Conservation (phyloP, 2,888 invertebrate species). For the Tryphoninae sp. region DNA sequence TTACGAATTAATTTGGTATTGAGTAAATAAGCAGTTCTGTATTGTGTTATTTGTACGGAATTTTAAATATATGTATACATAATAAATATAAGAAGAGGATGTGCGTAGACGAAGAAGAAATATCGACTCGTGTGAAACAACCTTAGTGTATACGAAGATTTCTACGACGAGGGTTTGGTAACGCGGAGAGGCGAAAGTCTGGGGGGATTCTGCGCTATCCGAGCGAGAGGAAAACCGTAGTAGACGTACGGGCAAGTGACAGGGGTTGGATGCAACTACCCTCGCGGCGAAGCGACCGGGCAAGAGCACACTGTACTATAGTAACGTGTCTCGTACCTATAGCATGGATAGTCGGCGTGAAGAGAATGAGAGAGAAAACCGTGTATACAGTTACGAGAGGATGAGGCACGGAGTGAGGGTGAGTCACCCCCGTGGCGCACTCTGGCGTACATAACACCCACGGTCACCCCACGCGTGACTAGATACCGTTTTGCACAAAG, state of each 20-base stretch:
- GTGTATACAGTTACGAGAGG: slow-evolving; percentile 45
- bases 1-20: too few species aligned
- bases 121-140: slow-evolving; percentile 56
- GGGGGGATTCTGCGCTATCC: slow-evolving; percentile 46
- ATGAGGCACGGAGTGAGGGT: slow-evolving; percentile 72
- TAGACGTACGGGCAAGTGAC: slow-evolving; percentile 73
- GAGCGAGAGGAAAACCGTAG: slow-evolving; percentile 59
- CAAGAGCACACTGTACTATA: slow-evolving; percentile 41
- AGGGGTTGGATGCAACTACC: slow-evolving; percentile 74
- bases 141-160: slow-evolving; percentile 54
- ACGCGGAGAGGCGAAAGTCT: slow-evolving; percentile 53
- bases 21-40: too few species aligned
- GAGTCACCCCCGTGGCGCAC: slow-evolving; percentile 79
- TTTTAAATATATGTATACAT: not conserved
- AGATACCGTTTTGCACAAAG: slow-evolving; percentile 79
- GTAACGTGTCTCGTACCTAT: not conserved
- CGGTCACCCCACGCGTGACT: slow-evolving; percentile 79
- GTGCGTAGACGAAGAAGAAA: slow-evolving; percentile 23
- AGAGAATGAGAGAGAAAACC: slow-evolving; percentile 60
- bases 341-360: slow-evolving; percentile 19
- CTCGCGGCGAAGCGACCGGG: slow-evolving; percentile 51
- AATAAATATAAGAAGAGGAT: slow-evolving; percentile 2
- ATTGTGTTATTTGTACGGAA: too few species aligned
- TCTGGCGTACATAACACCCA: slow-evolving; percentile 80
- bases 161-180: slow-evolving; percentile 47